phyloP scores from a whole-genome alignment of 2,888 invertebrate species.

The Eupithecia pulchellata region DNA sequence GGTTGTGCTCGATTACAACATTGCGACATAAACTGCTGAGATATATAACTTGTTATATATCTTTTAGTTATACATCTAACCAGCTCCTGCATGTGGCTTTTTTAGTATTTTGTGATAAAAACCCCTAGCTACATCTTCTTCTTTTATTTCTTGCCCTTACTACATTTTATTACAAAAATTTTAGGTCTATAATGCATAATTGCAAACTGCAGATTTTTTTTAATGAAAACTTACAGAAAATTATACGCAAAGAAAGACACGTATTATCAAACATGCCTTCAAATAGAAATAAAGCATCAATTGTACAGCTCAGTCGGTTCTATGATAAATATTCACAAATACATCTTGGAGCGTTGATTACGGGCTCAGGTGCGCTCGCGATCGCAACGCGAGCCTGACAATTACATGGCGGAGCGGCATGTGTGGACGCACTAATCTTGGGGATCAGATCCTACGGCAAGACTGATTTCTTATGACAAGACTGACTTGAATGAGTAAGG shows the following conservation, averaged over 20 bases:
- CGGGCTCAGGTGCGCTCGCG: conserved; percentile 69
- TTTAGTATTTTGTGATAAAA: too few relatives aligned
- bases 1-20: conserved; percentile 21
- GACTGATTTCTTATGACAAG: background rate
- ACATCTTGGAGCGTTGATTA: conserved; percentile 58
- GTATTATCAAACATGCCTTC: background rate
- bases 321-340: conserved; percentile 30
- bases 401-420: conserved; percentile 47
- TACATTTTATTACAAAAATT: too few relatives aligned
- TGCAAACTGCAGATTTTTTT: background rate
- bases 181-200: background rate
- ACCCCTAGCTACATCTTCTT: too few relatives aligned
- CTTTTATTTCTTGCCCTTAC: too few relatives aligned
- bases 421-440: conserved; percentile 42
- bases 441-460: conserved; percentile 7
- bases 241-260: background rate
- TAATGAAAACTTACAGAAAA: background rate
- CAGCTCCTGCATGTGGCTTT: too few relatives aligned
- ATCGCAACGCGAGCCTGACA: conserved; percentile 58
- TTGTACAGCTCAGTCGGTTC: conserved; percentile 13
- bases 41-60: too few relatives aligned
- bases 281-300: conserved; percentile 9
- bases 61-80: too few relatives aligned
- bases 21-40: background rate
- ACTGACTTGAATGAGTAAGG: too few relatives aligned